Evolutionary conservation across 23 tunicate genomes (phyloP).

Genomic region (Halocynthia roretzi): DNA sequence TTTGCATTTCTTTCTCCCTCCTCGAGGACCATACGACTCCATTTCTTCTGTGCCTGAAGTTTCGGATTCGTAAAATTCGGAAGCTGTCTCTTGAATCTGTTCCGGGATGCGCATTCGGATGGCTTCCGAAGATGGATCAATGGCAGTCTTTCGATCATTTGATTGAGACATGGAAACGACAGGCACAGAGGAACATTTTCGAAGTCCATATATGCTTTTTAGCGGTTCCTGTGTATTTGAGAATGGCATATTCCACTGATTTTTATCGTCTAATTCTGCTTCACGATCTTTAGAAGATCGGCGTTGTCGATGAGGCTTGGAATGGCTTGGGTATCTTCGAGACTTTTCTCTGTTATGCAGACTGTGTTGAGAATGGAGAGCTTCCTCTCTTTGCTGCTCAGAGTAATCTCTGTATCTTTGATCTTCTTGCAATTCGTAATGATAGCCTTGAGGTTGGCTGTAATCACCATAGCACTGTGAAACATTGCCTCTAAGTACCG

Average conservation of each 20-base stretch:
- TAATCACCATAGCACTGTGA: too few species aligned
- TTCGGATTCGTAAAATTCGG: slow-evolving; percentile 9
- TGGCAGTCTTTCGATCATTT: background rate
- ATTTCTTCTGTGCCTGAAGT: slow-evolving; percentile 5
- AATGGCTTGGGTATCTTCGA: too few species aligned
- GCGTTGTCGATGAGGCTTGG: background rate
- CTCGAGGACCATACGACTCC: background rate
- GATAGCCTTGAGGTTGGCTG: too few species aligned
- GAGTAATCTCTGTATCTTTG: too few species aligned
- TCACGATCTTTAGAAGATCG: background rate
- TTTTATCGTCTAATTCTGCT: background rate
- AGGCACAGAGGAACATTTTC: slow-evolving; percentile 7
- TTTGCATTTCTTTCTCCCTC: background rate
- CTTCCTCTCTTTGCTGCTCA: too few species aligned
- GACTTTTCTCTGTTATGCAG: too few species aligned
- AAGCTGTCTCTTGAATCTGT: slow-evolving; percentile 4
- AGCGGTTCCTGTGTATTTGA: too few species aligned
- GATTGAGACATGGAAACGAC: background rate
- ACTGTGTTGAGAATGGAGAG: too few species aligned
- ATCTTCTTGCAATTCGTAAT: too few species aligned
- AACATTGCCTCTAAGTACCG: too few species aligned
- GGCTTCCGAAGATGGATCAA: background rate
- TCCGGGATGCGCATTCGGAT: background rate
- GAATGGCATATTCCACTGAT: too few species aligned
- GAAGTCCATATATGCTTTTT: background rate